Conservation (phyloP, 2,888 invertebrate genomes). For the Lepidochitona cinerea region DNA sequence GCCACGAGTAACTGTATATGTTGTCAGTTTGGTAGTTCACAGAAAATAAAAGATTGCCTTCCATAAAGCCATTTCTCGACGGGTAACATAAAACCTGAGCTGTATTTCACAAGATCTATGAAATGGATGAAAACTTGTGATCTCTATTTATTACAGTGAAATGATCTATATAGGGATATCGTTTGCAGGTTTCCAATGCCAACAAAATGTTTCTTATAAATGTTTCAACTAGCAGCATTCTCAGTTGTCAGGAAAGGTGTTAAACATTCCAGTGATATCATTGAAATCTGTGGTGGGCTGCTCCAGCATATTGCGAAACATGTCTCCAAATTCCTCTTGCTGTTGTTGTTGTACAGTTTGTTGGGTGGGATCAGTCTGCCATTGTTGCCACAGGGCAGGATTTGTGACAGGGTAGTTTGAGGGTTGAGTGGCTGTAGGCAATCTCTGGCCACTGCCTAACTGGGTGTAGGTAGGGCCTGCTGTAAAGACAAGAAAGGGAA, state of each 20-base stretch:
- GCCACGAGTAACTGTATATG: too few species aligned
- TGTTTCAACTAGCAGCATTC: not conserved
- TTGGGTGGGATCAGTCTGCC: conserved; percentile 46
- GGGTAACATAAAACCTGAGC: too few species aligned
- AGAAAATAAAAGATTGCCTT: too few species aligned
- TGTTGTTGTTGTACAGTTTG: conserved; percentile 36
- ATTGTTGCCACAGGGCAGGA: conserved; percentile 41
- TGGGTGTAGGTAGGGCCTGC: conserved; percentile 87
- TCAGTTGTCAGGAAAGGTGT: conserved; percentile 55
- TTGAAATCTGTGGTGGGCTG: conserved; percentile 61
- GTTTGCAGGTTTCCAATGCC: too few species aligned
- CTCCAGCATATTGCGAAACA: conserved; percentile 63
- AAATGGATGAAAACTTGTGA: too few species aligned
- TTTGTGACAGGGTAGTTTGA: conserved; percentile 20
- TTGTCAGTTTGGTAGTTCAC: too few species aligned
- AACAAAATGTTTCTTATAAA: too few species aligned
- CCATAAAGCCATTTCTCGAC: too few species aligned
- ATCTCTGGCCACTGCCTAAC: conserved; percentile 75
- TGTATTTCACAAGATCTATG: too few species aligned
- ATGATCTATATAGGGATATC: too few species aligned
- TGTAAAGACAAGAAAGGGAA: conserved; percentile 61
- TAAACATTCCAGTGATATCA: conserved; percentile 66
- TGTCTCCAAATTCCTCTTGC: conserved; percentile 63
- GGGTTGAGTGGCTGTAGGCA: conserved; percentile 24
- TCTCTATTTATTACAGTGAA: too few species aligned